Evolutionary conservation across 2,113 vertebrate genomes (phyloP), one percentile per base, ranked within the genome.

Genomic region (Ibidorhyncha struthersii): DNA sequence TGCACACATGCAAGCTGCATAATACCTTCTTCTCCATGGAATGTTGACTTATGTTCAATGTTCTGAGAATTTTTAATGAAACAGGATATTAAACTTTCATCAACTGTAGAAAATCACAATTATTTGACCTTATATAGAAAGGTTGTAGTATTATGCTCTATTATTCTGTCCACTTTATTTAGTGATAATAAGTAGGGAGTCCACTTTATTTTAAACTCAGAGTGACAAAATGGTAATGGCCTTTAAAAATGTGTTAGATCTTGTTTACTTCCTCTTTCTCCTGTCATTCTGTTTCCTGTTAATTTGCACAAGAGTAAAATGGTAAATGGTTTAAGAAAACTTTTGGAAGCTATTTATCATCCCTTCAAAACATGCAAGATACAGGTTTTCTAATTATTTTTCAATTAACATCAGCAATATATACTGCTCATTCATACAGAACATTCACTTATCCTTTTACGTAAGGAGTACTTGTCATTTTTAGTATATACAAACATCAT

Each of bases 1-100:
- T 98, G 97, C 98, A 98, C 97, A 98, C 97, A 99, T 98, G 97
- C 98, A 98, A 97, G 98, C 98, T 98, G 98, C 98, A 98, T 98
- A 98, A 99, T 99, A 98, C 95, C 95, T 96, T 84, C 97, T 98
- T 98, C 99, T 98, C 98, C 93, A 97, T 90, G 98, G 98, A 99
- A 98, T 98, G 97, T 98, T 97, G 98, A 98, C 98, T 98, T 98
- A 98, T 79, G 89, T 96, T 98, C 97, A 98, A 97, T 97, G 98
- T 98, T 98, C 94, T 96, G 97, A 95, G 97, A 98, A 98, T 98
- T 98, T 98, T 98, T 98, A 98, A 98, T 97, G 97, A 98, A 98
- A 98, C 61, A 84, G 95, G 90, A 96, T 97, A 97, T 98, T 98
- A 98, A 98, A 97, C 93, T 97, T 98, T 97, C 93, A 98, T 96